Base-by-base conservation (phyloP, 2,797 vertebrate species). In the Cyclura pinguis region DNA sequence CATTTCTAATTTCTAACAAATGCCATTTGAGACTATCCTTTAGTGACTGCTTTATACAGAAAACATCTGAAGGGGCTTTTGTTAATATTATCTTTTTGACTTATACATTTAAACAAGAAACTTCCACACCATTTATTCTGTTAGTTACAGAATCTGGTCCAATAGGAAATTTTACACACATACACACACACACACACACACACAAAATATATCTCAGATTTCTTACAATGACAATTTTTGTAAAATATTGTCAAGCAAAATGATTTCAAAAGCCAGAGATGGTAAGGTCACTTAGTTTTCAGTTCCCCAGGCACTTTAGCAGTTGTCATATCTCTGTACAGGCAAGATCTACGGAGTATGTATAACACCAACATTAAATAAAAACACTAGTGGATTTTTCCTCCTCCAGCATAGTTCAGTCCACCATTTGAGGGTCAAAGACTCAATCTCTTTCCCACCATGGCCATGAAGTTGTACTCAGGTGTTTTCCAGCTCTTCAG, bases 51-150 rank as follows among this genome's bases (percentile, higher is more conserved):
- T 91, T 96, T 90, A 92, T 85, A 86, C n/a, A 93, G 90, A 91
- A 64, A 85, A 62, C 89, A 93, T 76, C 93, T 87, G 42, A 89
- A 95, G 96, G 89, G 93, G 92, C 52, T 91, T 47, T 86, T 81
- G 89, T 93, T 90, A 91, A 77, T 92, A 82, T 87, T 92, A 80
- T 93, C 92, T 91, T 62, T 93, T 87, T 77, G 59, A 93, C 91
- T 91, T 94, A 96, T 94, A 73, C 89, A 92, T 92, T 84, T 94
- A 95, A 95, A 86, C 80, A 78, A 93, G 82, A 93, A 84, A 93
- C 85, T 0, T 82, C 0, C 32, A 50, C 72, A 42, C 0, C 84
- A 93, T 93, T 93, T 93, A 86, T 59, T 81, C 6, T 18, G 64
- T 85, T 91, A 80, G 91, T 89, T 64, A 20, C 59, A 92, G 83